phyloP scores from a whole-genome alignment of 2,888 invertebrate species.

The Dastarcus helophoroides region DNA sequence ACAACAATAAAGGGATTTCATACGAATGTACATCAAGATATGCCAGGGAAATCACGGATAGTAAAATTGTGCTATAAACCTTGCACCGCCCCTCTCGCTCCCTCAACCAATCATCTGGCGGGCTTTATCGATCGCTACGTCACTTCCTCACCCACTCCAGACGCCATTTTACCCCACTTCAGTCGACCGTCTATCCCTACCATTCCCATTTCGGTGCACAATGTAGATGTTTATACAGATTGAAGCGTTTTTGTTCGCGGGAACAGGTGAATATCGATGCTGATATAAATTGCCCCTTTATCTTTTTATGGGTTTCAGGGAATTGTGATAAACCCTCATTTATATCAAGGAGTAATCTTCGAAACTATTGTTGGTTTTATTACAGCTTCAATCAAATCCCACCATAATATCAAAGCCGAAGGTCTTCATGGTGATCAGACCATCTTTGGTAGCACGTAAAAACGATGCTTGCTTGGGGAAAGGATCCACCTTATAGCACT shows the following conservation, averaged over 20 bases:
- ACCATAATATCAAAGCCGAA: no score
- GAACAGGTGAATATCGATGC: constrained; percentile 16
- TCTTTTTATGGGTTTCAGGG: no score
- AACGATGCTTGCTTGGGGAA: no score
- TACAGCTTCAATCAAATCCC: no score
- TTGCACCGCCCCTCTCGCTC: constrained; percentile 27
- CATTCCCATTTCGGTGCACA: constrained; percentile 10
- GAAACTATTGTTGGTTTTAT: no score
- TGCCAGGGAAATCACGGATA: constrained; percentile 29
- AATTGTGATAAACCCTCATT: no score
- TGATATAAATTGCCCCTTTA: constrained; percentile 11
- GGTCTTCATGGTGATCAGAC: no score
- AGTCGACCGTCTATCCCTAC: constrained; percentile 26
- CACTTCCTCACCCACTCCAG: constrained; percentile 33
- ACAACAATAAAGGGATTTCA: constrained; percentile 12
- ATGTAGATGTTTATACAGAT: constrained; percentile 20
- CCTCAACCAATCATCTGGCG: constrained; percentile 33
- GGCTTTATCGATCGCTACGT: constrained; percentile 38
- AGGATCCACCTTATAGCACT: no score
- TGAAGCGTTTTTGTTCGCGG: constrained; percentile 16
- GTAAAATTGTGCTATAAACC: constrained; percentile 29
- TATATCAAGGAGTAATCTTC: no score
- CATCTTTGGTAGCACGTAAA: no score
- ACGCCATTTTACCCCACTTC: constrained; percentile 34
- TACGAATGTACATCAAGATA: constrained; percentile 20